Conservation (phyloP, 1,140 invertebrate genomes). For the Tenebrio molitor region DNA sequence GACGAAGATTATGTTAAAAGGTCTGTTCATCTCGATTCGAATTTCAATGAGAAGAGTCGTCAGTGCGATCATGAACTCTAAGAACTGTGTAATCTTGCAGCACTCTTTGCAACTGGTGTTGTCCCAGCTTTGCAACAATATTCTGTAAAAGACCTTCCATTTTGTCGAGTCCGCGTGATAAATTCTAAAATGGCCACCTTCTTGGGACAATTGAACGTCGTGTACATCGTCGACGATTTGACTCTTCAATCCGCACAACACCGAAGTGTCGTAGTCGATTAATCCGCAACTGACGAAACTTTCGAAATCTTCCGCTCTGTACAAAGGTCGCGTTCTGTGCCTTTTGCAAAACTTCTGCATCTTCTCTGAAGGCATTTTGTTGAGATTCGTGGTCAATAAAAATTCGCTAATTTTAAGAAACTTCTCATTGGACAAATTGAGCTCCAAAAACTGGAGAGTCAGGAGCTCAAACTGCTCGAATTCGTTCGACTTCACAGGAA, state of each 20-base stretch:
- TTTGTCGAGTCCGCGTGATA: too few species aligned
- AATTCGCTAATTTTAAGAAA: conserved; percentile 16
- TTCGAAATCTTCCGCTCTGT: background rate
- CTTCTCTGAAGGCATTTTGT: background rate
- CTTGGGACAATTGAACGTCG: background rate
- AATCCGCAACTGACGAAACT: background rate
- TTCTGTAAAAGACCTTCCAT: conserved; percentile 50
- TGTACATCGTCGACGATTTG: background rate
- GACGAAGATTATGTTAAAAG: conserved; percentile 47
- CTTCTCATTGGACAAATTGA: background rate
- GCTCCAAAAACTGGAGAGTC: conserved; percentile 9
- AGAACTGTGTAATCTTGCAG: conserved; percentile 41
- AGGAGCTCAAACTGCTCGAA: conserved; percentile 49
- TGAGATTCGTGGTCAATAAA: background rate
- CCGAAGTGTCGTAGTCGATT: background rate
- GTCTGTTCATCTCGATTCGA: conserved; percentile 26
- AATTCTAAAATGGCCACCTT: background rate
- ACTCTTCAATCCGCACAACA: background rate
- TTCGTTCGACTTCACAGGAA: conserved; percentile 12
- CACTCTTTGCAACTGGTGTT: conserved; percentile 35
- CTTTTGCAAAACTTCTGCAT: conserved; percentile 9
- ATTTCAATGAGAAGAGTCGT: conserved; percentile 40
- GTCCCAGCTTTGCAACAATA: conserved; percentile 32
- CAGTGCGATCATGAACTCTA: conserved; percentile 50
- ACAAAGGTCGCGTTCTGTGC: background rate